A percentile compares a stretch with the other conserved stretches of the same genome.
These are phyloP conservation scores for Anthopleura sola DNA, from an alignment of 64 coral and sea anemone species.

Conservation along the genomic window DNA sequence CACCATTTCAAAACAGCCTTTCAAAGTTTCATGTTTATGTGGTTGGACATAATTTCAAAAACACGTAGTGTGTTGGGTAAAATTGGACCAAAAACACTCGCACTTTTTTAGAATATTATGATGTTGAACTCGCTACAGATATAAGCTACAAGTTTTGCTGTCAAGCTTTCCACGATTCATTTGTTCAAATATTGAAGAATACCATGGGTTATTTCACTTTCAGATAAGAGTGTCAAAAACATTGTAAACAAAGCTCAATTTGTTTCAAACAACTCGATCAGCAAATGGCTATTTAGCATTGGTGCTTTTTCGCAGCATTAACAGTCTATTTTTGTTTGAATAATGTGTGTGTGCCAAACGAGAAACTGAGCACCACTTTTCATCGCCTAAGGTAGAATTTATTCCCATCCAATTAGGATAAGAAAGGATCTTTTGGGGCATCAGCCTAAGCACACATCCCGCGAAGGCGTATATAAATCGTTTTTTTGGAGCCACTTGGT, in stretches of 20 bases:
- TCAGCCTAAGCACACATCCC: neutral
- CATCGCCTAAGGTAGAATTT: neutral
- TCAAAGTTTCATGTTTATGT: neutral
- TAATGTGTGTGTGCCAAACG: neutral
- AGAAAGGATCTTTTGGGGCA: neutral
- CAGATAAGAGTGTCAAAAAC: conserved; percentile 13
- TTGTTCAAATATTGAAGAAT: conserved; percentile 10
- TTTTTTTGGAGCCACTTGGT: conserved; percentile 17
- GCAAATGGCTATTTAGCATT: neutral
- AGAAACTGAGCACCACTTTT: neutral
- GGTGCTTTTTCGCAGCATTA: neutral
- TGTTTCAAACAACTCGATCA: neutral
- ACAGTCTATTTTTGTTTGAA: neutral
- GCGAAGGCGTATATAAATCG: conserved; percentile 8
- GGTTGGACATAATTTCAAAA: neutral
- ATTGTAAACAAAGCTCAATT: conserved; percentile 24
- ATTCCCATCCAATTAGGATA: neutral
- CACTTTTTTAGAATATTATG: no score
- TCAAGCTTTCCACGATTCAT: neutral
- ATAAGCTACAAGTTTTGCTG: neutral
- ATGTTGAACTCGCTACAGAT: neutral
- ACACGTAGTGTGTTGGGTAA: neutral
- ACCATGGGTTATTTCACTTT: neutral
- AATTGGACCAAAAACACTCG: no score
- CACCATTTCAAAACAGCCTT: neutral